Conservation (phyloP, 1,140 invertebrate genomes). For the Thaumetopoea pityocampa region DNA sequence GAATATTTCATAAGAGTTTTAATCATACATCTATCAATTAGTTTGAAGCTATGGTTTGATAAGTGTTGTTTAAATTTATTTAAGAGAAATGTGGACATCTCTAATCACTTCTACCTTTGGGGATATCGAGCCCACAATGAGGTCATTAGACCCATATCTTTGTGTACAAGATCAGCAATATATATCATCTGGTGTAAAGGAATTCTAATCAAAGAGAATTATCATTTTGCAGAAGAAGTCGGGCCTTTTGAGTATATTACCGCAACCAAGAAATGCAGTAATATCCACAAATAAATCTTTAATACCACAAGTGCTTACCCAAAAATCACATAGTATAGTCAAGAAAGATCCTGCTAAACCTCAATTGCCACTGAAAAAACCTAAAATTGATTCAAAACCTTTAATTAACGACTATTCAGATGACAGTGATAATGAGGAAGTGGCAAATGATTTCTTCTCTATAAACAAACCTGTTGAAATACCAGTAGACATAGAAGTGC, state of each 20-base stretch:
- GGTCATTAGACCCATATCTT: too few relatives aligned
- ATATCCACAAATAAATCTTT: slow-evolving; percentile 42
- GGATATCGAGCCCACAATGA: too few relatives aligned
- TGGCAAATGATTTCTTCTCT: slow-evolving; percentile 76
- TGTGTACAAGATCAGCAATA: too few relatives aligned
- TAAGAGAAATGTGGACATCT: too few relatives aligned
- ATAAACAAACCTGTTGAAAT: slow-evolving; percentile 58
- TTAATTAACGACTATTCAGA: slow-evolving; percentile 51
- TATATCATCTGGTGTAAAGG: too few relatives aligned
- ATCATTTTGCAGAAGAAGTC: slow-evolving; percentile 62
- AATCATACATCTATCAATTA: too few relatives aligned
- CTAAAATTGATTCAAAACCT: slow-evolving; percentile 28
- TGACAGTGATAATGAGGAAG: slow-evolving; percentile 67
- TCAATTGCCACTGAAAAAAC: slow-evolving; percentile 30
- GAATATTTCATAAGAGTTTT: too few relatives aligned
- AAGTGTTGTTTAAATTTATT: too few relatives aligned
- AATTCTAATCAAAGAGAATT: slow-evolving; percentile 10
- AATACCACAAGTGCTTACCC: slow-evolving; percentile 50
- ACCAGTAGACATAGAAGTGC: slow-evolving; percentile 30
- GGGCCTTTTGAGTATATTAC: slow-evolving; percentile 73
- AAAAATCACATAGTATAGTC: slow-evolving; percentile 40
- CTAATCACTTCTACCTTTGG: too few relatives aligned
- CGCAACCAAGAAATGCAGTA: slow-evolving; percentile 70
- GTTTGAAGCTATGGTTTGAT: too few relatives aligned
- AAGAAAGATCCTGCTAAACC: slow-evolving; percentile 36